Evolutionary conservation across 2,888 invertebrate genomes (phyloP).

Genomic region (Apamea crenata): DNA sequence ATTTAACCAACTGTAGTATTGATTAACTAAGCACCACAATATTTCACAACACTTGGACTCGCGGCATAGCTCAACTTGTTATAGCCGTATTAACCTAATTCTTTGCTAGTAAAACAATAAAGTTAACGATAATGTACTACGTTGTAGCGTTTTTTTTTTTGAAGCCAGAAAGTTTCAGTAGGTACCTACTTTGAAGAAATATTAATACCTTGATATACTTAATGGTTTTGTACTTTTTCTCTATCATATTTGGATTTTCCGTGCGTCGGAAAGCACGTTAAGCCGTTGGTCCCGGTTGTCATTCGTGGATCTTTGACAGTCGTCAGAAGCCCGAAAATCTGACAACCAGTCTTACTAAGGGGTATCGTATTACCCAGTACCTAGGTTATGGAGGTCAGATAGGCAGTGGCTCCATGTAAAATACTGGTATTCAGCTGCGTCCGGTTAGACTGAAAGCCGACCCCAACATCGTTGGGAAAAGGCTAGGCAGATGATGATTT

Average conservation of each 20-base stretch:
- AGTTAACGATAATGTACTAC: conserved; percentile 19
- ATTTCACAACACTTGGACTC: conserved; percentile 40
- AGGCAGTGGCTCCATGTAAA: too few species aligned
- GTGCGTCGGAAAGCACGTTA: too few species aligned
- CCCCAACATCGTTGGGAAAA: too few species aligned
- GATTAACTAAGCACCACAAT: conserved; percentile 40
- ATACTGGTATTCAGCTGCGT: too few species aligned
- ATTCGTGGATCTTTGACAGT: too few species aligned
- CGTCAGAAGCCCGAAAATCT: too few species aligned
- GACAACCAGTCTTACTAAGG: too few species aligned
- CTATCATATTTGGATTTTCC: background rate
- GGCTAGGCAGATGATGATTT: too few species aligned
- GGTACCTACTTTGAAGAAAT: background rate
- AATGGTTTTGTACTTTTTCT: background rate
- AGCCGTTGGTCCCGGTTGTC: too few species aligned
- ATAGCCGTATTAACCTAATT: conserved; percentile 58
- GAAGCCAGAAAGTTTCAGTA: conserved; percentile 9
- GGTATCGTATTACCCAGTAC: too few species aligned
- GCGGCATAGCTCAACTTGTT: conserved; percentile 34
- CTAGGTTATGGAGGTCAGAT: too few species aligned
- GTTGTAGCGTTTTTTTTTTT: conserved; percentile 19
- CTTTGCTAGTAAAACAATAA: conserved; percentile 40
- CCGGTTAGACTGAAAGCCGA: too few species aligned
- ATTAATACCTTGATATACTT: background rate
- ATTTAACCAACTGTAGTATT: conserved; percentile 25